phyloP scores from a whole-genome alignment of 2,113 vertebrate genomes.

The Furnarius figulus region DNA sequence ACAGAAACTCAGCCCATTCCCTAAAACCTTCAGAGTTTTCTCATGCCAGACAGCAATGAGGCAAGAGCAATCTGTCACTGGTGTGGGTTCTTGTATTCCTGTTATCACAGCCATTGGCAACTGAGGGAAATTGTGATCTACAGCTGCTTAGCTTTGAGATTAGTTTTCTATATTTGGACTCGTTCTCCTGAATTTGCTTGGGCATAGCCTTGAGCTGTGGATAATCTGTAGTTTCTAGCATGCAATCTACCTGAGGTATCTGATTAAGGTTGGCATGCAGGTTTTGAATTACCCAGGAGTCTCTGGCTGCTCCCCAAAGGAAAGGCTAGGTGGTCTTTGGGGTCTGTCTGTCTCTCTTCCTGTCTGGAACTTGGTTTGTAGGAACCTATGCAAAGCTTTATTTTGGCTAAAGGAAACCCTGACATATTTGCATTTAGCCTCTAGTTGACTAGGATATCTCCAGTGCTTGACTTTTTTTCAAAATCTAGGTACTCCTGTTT shows the following conservation, averaged over 20 bases:
- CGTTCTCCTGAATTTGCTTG: neutral
- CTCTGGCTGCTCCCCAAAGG: neutral
- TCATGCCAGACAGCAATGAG: neutral
- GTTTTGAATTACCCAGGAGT: neutral
- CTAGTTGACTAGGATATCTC: neutral
- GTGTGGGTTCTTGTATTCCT: neutral
- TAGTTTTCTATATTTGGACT: neutral
- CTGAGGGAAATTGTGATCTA: neutral
- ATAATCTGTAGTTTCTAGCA: neutral
- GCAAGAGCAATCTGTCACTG: neutral
- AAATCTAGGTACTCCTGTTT: neutral
- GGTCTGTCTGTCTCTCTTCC: neutral
- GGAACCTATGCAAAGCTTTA: neutral
- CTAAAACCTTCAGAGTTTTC: neutral
- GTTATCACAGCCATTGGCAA: neutral
- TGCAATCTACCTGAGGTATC: neutral
- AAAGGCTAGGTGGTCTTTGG: neutral
- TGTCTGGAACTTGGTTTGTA: neutral
- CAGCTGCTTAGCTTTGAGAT: neutral
- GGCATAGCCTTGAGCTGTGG: neutral
- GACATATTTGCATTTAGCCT: neutral
- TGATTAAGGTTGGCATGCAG: neutral
- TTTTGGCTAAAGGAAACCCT: neutral
- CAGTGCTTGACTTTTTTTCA: neutral
- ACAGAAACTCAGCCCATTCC: neutral